Evolutionary conservation across 1,140 invertebrate genomes (phyloP), one percentile per base, ranked within the genome.

Genomic region (Papilio xuthus): DNA sequence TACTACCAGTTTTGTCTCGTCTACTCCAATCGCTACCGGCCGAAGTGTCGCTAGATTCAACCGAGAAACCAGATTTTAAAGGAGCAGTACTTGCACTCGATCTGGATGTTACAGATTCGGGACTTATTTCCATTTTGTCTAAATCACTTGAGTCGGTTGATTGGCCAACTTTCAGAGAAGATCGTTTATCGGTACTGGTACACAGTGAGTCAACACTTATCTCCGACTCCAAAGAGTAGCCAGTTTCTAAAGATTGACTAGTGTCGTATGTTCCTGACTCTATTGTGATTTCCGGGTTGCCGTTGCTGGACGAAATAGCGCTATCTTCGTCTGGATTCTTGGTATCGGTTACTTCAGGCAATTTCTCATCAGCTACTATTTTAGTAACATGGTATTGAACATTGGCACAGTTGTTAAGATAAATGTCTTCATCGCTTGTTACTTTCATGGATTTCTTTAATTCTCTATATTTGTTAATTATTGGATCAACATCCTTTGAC

Each of bases 21-120:
- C 94, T 86, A 81, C 94, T 94, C 93, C 95, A 95, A 80, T 95
- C 90, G 84, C 95, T 96, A 0, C 94, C 95, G 0, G 95, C 95
- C 15, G 95, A 95, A 0, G 95, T 95, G 77, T 96, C 95, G 79
- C 94, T 96, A 0, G 95, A 96, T 83, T 96, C 96, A 8, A 96
- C 92, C 2, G 96, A 96, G 82, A 95, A 95, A 0, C 94, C 95
- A 47, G 94, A 93, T 82, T 94, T 94, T 20, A 94, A 84, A 23
- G 93, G 93, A 32, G 93, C 93, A 37, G 92, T 94, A 75, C 93
- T 94, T 2, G 90, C 84, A 75, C 93, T 94, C 1, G 93, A 94
- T 20, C 93, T 84, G 8, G 93, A 94, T 2, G 94, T 94, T n/a
- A 94, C 86, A 0, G 93, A 94, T 83, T 94, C 94, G 4, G 94